Percentiles rank a stretch among this genome's conserved stretches.
Evolutionary conservation across 2,113 vertebrate genomes (phyloP).

Genomic region (Grammomys dolichurus): DNA sequence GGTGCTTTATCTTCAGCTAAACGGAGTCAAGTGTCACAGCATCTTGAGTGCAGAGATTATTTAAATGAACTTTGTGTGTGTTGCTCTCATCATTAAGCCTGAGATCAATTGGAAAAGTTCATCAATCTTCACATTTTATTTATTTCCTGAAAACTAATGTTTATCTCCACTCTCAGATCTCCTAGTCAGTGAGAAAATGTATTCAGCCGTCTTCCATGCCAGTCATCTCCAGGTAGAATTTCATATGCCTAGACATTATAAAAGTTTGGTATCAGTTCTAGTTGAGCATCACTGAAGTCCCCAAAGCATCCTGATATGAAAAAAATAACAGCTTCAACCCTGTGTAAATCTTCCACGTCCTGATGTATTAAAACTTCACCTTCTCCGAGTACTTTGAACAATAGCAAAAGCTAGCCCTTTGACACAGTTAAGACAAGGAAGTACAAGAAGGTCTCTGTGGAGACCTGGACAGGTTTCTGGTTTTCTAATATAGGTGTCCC

Average conservation of each 20-base stretch:
- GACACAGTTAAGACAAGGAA: neutral
- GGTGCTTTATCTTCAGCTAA: neutral
- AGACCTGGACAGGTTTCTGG: neutral
- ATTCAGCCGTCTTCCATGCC: slow-evolving; percentile 42
- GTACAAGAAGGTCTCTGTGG: neutral
- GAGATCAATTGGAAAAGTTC: slow-evolving; percentile 49
- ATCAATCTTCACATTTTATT: slow-evolving; percentile 64
- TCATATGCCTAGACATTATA: neutral
- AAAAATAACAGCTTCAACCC: neutral
- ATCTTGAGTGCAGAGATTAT: neutral
- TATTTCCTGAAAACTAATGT: slow-evolving; percentile 50
- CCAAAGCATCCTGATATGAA: neutral
- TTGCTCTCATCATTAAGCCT: slow-evolving; percentile 51
- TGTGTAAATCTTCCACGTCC: neutral
- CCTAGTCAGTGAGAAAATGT: slow-evolving; percentile 49
- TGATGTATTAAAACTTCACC: neutral
- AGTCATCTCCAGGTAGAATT: slow-evolving; percentile 13
- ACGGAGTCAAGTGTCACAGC: neutral
- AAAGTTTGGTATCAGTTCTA: slow-evolving; percentile 45
- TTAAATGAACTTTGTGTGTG: neutral
- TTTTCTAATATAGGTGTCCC: neutral
- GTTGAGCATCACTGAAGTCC: slow-evolving; percentile 4
- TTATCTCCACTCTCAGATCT: slow-evolving; percentile 51
- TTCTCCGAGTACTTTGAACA: neutral
- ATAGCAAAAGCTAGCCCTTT: neutral